phyloP scores from a whole-genome alignment of 1,140 invertebrate genomes.

The Drosophila carrolli region DNA sequence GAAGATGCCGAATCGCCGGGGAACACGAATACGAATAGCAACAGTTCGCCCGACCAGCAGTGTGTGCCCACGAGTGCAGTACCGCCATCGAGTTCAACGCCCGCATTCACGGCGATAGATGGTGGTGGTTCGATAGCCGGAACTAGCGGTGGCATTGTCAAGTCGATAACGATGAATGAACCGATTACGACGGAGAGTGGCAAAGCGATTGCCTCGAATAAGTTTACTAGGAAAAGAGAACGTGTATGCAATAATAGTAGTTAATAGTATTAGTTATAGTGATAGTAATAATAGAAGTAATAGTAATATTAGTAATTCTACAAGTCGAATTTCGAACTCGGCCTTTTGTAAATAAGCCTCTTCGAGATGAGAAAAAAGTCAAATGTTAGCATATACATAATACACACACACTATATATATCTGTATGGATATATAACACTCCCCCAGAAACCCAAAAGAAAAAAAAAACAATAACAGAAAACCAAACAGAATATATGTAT shows the following conservation, averaged over 20 bases:
- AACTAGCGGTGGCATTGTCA: constrained; percentile 20
- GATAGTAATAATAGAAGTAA: constrained; percentile 64
- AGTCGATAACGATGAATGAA: constrained; percentile 27
- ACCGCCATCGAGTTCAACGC: constrained; percentile 33
- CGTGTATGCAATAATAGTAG: constrained; percentile 84
- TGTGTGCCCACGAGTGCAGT: constrained; percentile 10
- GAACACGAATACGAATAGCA: constrained; percentile 50
- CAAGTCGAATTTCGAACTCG: constrained; percentile 80
- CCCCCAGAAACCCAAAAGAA: constrained; percentile 7
- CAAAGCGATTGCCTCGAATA: constrained; percentile 53
- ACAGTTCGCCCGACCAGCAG: constrained; percentile 44
- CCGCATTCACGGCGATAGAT: constrained; percentile 4
- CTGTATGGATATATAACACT: constrained; percentile 12
- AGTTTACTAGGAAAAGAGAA: constrained; percentile 84
- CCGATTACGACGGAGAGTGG: constrained; percentile 35
- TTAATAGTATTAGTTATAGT: constrained; percentile 68
- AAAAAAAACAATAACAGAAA: constrained; percentile 16
- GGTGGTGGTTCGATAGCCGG: constrained; percentile 1
- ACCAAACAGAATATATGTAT: constrained; percentile 23
- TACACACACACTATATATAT: constrained; percentile 9
- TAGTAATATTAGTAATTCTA: constrained; percentile 82
- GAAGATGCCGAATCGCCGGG: constrained; percentile 60
- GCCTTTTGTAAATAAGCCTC: constrained; percentile 82
- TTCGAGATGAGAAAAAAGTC: constrained; percentile 77
- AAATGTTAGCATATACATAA: constrained; percentile 71